Base-by-base conservation (phyloP, 2,888 invertebrate species). In the Napeogenes inachia region DNA sequence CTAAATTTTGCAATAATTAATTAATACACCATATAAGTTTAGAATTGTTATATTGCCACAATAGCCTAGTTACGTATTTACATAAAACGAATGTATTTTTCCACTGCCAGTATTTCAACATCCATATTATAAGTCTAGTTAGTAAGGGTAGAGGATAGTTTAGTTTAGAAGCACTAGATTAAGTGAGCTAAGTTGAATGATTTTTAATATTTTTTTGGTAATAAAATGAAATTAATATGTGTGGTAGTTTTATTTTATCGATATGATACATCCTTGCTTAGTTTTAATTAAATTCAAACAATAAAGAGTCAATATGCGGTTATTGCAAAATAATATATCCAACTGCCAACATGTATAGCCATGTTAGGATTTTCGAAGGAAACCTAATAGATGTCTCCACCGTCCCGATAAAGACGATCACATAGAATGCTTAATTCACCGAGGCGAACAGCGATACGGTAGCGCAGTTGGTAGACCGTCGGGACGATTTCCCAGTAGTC, bases 101-200 rank as follows among this genome's bases (percentile, higher is more conserved):
- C 84, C 91, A 91, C 91, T 91, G 91, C 91, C 90, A 91, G 91
- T 90, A 91, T 91, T 90, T 85, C 85, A 85, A 83, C 83, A 88
- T 86, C 79, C 82, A 84, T 84, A 73, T 77, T 81, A 75, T 78
- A 78, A 73, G 71, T 72, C 74, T 75, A 82, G 75, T 65, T 70
- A 54, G 42, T 73, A 78, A 76, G 77, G 79, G 78, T 83, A 81
- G 80, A 68, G 65, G 72, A 73, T 85, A 84, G 77, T 77, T 77
- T 75, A 78, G 72, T 70, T 74, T 68, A 46, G 63, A 73, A 78
- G 77, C 69, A 70, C 70, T 76, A 79, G 70, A 74, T 58, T 61
- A 71, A 68, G 65, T 56, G 77, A 81, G 81, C 76, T 83, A 85
- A 87, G 84, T 85, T 85, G 81, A 85, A 86, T 84, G 86, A 88